Conservation (phyloP, 2,888 invertebrate genomes). For the Melikaiella ostensackeni region DNA sequence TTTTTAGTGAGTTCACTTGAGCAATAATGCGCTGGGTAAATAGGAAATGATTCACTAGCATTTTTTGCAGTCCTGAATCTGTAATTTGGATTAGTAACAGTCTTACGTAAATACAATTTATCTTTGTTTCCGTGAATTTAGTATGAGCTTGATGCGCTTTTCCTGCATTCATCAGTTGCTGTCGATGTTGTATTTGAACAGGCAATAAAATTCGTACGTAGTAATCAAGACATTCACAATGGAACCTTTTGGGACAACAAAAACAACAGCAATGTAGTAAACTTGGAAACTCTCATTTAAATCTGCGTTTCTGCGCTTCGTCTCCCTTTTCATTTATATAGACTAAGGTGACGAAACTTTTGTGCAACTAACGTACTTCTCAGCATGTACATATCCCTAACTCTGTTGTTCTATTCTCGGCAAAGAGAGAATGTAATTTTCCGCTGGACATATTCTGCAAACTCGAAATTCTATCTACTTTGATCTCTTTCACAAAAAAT, state of each 20-base stretch:
- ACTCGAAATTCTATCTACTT: not conserved
- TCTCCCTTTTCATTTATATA: slow-evolving; percentile 45
- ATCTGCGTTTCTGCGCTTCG: slow-evolving; percentile 43
- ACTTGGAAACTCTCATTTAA: slow-evolving; percentile 41
- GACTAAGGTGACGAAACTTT: slow-evolving; percentile 40
- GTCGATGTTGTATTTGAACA: not conserved
- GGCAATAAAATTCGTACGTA: not conserved
- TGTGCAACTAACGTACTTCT: not conserved
- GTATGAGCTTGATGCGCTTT: not conserved
- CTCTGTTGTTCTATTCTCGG: not conserved
- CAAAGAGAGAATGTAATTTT: not conserved
- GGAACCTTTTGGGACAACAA: not conserved
- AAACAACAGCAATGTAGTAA: not conserved
- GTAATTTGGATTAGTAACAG: too few relatives aligned
- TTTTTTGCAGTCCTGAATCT: too few relatives aligned
- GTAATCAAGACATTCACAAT: not conserved
- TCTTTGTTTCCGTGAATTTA: too few relatives aligned
- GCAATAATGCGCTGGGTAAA: too few relatives aligned
- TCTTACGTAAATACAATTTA: not conserved
- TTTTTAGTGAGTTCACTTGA: too few relatives aligned
- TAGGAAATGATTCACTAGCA: too few relatives aligned
- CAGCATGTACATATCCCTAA: not conserved
- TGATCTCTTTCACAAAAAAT: not conserved
- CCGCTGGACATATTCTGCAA: not conserved
- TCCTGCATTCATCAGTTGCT: not conserved